phyloP scores from a whole-genome alignment of 2,113 vertebrate species.

The Tauraco erythrolophus region DNA sequence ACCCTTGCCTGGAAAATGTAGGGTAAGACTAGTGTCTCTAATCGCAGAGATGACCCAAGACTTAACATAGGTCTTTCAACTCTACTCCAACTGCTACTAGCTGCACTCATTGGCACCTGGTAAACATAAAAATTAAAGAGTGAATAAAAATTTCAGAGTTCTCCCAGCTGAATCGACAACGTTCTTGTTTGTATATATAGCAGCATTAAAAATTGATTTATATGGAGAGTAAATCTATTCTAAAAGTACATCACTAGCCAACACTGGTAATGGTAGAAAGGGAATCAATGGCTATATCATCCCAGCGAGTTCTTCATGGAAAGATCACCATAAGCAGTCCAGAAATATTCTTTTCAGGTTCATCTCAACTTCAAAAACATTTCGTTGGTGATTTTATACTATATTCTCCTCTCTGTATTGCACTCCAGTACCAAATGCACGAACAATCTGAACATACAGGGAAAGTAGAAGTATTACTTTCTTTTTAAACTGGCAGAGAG shows the following conservation, averaged over 20 bases:
- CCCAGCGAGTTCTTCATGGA: neutral
- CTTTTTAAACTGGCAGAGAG: neutral
- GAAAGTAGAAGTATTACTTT: neutral
- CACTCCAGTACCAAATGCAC: neutral
- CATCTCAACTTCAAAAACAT: neutral
- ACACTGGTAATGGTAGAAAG: neutral
- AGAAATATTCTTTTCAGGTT: neutral
- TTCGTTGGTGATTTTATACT: neutral
- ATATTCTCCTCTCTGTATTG: neutral
- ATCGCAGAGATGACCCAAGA: neutral
- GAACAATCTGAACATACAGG: neutral
- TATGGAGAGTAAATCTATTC: neutral
- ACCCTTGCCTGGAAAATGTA: neutral
- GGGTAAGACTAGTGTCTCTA: neutral
- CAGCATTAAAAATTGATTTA: constrained; percentile 14
- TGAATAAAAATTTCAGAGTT: constrained; percentile 4
- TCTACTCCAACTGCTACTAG: neutral
- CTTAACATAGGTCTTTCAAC: neutral
- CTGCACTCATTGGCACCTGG: neutral
- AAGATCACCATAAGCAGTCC: neutral
- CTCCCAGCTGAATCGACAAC: neutral
- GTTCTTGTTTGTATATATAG: neutral
- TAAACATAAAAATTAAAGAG: constrained; percentile 20
- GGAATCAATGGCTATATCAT: neutral
- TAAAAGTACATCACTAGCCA: neutral